Percentiles rank a stretch among this genome's conserved stretches.
These are phyloP conservation scores for Perdita meconis DNA, from an alignment of 2,888 invertebrate genomes.

Conservation along the genomic window DNA sequence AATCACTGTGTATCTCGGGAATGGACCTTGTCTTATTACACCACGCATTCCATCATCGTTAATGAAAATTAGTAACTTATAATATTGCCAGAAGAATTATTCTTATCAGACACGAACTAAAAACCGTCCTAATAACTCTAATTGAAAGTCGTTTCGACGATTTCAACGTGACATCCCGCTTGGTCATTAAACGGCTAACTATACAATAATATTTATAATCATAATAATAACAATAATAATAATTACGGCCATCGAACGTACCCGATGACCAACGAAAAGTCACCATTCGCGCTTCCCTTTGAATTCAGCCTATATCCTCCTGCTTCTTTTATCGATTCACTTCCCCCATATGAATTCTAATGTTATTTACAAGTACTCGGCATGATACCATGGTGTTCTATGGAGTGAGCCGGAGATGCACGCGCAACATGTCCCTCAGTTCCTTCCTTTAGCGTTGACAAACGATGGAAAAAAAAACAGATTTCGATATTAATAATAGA, in stretches of 20 bases:
- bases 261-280: slow-evolving; percentile 30
- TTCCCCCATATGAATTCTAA: slow-evolving; percentile 56
- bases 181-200: slow-evolving; percentile 45
- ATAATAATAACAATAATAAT: slow-evolving; percentile 26
- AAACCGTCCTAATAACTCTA: slow-evolving; percentile 21
- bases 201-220: slow-evolving; percentile 18
- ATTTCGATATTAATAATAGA: slow-evolving; percentile 24
- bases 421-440: slow-evolving; percentile 26
- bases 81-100: not conserved
- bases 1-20: too few species aligned
- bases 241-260: slow-evolving; percentile 29
- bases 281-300: slow-evolving; percentile 14
- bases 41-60: too few species aligned
- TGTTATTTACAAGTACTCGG: slow-evolving; percentile 76
- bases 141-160: slow-evolving; percentile 30
- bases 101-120: slow-evolving; percentile 46
- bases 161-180: slow-evolving; percentile 35
- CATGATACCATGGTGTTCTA: slow-evolving; percentile 71
- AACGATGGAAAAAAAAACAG: slow-evolving; percentile 31
- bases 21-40: too few species aligned
- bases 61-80: slow-evolving; percentile 1
- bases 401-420: slow-evolving; percentile 47
- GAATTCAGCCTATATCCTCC: slow-evolving; percentile 13
- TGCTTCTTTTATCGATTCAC: slow-evolving; percentile 25
- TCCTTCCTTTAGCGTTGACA: slow-evolving; percentile 29